Evolutionary conservation across 2,888 invertebrate species (phyloP).

Genomic region (Drosophila limbata): DNA sequence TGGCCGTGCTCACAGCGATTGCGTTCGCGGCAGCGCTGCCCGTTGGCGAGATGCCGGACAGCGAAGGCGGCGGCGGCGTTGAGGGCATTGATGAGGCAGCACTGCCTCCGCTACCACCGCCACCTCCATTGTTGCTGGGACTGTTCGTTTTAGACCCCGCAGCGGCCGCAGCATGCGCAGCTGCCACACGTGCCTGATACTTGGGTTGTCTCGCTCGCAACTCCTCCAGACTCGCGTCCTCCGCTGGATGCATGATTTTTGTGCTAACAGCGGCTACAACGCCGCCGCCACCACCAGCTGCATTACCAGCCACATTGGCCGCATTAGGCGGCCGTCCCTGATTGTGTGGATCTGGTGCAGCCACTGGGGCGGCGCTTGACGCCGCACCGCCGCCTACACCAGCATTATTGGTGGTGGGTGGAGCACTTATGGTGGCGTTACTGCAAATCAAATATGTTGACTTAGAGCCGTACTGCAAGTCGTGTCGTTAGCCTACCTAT

Average conservation of each 20-base stretch:
- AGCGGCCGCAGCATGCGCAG: conserved; percentile 58
- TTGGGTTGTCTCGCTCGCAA: conserved; percentile 90
- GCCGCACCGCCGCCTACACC: conserved; percentile 85
- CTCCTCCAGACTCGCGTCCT: conserved; percentile 96
- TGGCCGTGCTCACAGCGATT: conserved; percentile 86
- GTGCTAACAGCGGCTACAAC: conserved; percentile 93
- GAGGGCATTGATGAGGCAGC: conserved; percentile 81
- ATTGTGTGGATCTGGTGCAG: conserved; percentile 63
- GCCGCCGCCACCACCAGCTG: conserved; percentile 85
- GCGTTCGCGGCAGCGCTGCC: conserved; percentile 77
- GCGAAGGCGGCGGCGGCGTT: conserved; percentile 68
- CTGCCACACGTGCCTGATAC: conserved; percentile 87
- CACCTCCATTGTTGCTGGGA: conserved; percentile 52
- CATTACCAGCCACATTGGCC: conserved; percentile 20
- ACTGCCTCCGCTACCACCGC: conserved; percentile 48
- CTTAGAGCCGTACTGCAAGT: background rate
- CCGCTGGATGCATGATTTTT: conserved; percentile 96
- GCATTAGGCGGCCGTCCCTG: conserved; percentile 63
- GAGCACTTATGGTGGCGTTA: conserved; percentile 92
- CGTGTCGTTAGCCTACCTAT: conserved; percentile 86
- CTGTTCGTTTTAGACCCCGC: conserved; percentile 54
- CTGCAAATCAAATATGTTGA: conserved; percentile 83
- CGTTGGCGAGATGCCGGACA: conserved; percentile 77
- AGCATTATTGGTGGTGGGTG: conserved; percentile 87
- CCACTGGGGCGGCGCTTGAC: conserved; percentile 82